Base-by-base conservation (phyloP, 2,797 vertebrate species). In the Anas georgica region DNA sequence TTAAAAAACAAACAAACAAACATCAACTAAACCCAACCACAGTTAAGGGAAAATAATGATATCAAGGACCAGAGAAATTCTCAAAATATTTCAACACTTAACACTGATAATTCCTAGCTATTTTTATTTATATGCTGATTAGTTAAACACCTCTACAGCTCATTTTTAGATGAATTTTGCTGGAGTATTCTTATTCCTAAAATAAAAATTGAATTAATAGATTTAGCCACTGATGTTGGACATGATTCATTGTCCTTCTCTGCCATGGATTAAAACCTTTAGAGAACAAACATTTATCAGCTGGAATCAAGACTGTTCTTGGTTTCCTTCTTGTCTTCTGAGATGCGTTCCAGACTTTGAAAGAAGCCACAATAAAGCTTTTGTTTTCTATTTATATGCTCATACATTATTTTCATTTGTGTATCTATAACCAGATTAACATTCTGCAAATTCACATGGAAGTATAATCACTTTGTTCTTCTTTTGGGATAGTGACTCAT, bases 291-390 rank as follows among this genome's bases (percentile, higher is more conserved):
- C 59, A 94, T 97, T 96, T 96, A 97, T 97, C 93, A 96, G 46
- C 48, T 80, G 63, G 76, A 96, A 97, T 87, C 76, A 96, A 86
- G 31, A 41, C 25, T 79, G 96, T 96, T 92, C 93, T 96, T 48
- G 4, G 60, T 94, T 96, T 86, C 22, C 2, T 80, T 91, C 88
- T 75, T 88, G 83, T 90, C 72, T 88, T 93, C 72, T 92, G 76
- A 96, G 91, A 96, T 73, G 41, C 88, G 84, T 97, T 97, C 97
- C 96, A 91, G 84, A 90, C 54, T 96, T 97, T 90, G 86, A 96
- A 94, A 80, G 90, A 96, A 97, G 77, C 75, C 91, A 90, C 94
- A 96, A 94, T 92, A 97, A 97, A 97, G 87, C 68, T 91, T 97
- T 96, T 96, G 85, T 97, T 91, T 95, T 94, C 88, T 96, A 92